Base-by-base conservation (phyloP, 2,113 vertebrate species). In the Callocephalon fimbriatum region DNA sequence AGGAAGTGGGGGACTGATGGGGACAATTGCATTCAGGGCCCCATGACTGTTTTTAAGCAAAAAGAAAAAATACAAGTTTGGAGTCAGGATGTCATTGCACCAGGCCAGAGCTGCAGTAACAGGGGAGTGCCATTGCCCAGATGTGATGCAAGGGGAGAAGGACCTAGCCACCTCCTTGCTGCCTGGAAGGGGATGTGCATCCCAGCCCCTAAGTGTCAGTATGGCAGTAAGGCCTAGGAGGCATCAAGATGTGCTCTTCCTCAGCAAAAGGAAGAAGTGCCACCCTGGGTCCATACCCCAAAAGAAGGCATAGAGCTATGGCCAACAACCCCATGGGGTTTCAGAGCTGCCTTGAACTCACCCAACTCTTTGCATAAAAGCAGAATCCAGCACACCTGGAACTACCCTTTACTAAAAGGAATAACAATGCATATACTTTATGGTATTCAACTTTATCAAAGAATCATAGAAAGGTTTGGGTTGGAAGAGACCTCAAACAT, bases 151-250 rank as follows among this genome's bases (percentile, higher is more conserved):
- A 67, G 12, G 19, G 35, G n/a, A 81, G 37, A 62, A 80, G 37
- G 15, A 82, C 15, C 5, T 37, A 37, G 10, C 16, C 27, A 13
- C 4, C 6, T 35, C 47, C 42, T 62, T 44, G 29, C n/a, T 53
- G 59, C 75, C 59, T 44, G 54, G 35, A 63, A 68, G 0, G 4
- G 6, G 31, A 6, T 20, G 5, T 6, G 3, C 12, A 27, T 31
- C 16, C 29, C 3, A 6, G 29, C 4, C 8, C 29, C 32, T 1
- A 0, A 15, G 27, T 6, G 29, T 20, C 0, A 0, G 37, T 12
- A 20, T 0, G 5, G 19, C 37, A 47, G 31, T 53, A 59, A 38
- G 31, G 13, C 47, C 14, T 47, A 35, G 45, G 25, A 54, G 19
- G 26, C 29, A 54, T 9, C 47, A 50, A 9, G 17, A 48, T 7